phyloP scores from a whole-genome alignment of 2,797 vertebrate genomes.

The Pangasius krempfi region DNA sequence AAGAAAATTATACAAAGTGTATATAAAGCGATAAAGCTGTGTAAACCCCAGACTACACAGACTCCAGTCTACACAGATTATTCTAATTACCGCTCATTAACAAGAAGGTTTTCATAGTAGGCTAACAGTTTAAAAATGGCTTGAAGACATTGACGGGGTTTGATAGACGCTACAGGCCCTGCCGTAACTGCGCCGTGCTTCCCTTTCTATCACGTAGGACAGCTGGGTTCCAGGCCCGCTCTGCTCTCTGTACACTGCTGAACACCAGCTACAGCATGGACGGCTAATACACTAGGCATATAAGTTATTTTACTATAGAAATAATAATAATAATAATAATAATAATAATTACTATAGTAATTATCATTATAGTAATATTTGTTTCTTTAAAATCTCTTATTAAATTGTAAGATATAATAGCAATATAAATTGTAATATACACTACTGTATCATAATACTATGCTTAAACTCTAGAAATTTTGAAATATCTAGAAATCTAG shows the following conservation, averaged over 20 bases:
- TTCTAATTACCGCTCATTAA: slow-evolving; percentile 7
- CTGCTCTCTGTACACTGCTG: background rate
- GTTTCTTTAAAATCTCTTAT: background rate
- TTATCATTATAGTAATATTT: no score
- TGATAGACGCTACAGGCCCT: background rate
- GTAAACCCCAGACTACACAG: background rate
- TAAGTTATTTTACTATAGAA: background rate
- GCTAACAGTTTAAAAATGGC: slow-evolving; percentile 14
- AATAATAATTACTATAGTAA: background rate
- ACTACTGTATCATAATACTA: background rate
- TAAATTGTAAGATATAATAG: background rate
- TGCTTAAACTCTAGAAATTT: background rate
- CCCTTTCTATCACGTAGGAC: background rate
- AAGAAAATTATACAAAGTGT: background rate
- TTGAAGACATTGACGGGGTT: background rate
- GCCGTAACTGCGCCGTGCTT: background rate
- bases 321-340: background rate
- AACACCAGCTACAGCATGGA: background rate
- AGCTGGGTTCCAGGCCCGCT: background rate
- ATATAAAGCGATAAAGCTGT: background rate
- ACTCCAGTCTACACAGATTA: background rate
- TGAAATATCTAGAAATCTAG: no score
- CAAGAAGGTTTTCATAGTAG: background rate
- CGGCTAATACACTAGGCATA: background rate
- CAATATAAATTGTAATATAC: background rate